Conservation (phyloP, 2,113 vertebrate species). For the Sapajus apella region DNA sequence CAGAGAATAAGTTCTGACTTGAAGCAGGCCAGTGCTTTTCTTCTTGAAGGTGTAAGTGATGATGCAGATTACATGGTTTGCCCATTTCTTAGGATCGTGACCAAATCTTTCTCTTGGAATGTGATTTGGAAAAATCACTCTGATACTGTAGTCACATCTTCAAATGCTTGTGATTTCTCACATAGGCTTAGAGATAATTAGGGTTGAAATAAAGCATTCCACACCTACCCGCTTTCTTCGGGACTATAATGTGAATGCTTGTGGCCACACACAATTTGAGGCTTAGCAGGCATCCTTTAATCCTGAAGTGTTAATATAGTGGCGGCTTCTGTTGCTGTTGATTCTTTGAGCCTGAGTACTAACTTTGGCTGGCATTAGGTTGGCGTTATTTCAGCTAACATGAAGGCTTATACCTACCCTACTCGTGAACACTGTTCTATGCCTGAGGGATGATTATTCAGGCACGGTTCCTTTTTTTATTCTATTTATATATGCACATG, state of each 20-base stretch:
- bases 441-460: background rate
- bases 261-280: background rate
- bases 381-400: background rate
- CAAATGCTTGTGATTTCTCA: background rate
- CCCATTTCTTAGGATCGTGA: background rate
- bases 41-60: background rate
- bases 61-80: background rate
- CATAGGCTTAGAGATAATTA: background rate
- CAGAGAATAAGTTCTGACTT: background rate
- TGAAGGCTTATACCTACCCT: background rate
- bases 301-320: background rate
- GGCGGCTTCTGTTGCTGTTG: background rate
- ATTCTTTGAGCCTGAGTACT: background rate
- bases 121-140: background rate
- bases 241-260: background rate
- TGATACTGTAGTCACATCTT: background rate
- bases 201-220: background rate
- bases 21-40: background rate
- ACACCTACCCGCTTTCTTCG: background rate
- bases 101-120: constrained; percentile 28
- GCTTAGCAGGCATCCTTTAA: background rate
- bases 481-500: background rate
- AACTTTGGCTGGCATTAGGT: background rate
- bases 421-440: background rate
- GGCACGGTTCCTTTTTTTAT: background rate